These are phyloP conservation scores for Stenotaenia linearis DNA, from an alignment of 2,888 invertebrate species.

Conservation along the genomic window DNA sequence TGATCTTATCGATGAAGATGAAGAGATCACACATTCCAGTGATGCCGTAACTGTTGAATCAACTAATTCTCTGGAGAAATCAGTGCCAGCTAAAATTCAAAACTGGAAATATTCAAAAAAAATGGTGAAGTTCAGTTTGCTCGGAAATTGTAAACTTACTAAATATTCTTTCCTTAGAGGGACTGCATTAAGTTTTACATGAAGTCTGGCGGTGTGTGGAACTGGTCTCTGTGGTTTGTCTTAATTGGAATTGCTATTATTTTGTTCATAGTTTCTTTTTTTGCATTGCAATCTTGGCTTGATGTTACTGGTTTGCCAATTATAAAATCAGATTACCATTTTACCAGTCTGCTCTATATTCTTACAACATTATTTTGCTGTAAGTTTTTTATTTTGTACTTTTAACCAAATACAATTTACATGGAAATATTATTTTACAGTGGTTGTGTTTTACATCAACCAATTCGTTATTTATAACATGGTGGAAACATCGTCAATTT, in stretches of 20 bases:
- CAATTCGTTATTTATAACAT: neutral
- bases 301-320: neutral
- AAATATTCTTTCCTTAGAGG: neutral
- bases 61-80: neutral
- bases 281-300: conserved; percentile 1
- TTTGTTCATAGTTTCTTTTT: neutral
- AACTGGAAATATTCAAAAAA: conserved; percentile 7
- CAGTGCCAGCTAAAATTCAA: neutral
- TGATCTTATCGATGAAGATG: neutral
- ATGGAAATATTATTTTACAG: neutral
- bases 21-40: neutral
- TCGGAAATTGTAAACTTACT: neutral
- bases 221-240: neutral
- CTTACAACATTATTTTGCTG: conserved; percentile 5
- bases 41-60: neutral
- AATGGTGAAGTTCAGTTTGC: neutral
- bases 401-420: neutral
- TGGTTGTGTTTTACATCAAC: conserved; percentile 7
- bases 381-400: neutral
- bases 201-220: neutral
- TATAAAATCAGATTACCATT: neutral
- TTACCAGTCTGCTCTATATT: neutral
- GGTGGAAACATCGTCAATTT: neutral
- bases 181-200: conserved; percentile 2
- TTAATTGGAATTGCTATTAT: neutral